Percentiles rank a stretch among this genome's conserved stretches.
Evolutionary conservation across 2,888 invertebrate species (phyloP).

Genomic region (Psylliodes chrysocephalus): DNA sequence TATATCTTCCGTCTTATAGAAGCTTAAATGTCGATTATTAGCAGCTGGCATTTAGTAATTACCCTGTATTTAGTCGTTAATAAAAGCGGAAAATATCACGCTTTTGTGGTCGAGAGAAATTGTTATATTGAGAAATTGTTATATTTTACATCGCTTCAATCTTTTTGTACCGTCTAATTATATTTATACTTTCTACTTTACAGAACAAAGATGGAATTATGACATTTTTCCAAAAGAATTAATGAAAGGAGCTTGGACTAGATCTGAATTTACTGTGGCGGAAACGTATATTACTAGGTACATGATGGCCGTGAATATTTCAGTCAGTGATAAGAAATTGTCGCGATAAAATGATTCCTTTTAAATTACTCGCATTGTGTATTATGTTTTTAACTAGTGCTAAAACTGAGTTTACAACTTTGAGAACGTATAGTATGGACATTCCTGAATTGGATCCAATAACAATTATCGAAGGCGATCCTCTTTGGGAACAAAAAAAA

Average conservation of each 20-base stretch:
- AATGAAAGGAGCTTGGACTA: slow-evolving; percentile 54
- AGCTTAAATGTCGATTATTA: not conserved
- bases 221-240: slow-evolving; percentile 46
- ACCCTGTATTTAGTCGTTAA: slow-evolving; percentile 10
- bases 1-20: too few species aligned
- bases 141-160: slow-evolving; percentile 25
- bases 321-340: slow-evolving; percentile 53
- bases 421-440: slow-evolving; percentile 68
- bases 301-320: slow-evolving; percentile 42
- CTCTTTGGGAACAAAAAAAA: slow-evolving; percentile 46
- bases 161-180: slow-evolving; percentile 35
- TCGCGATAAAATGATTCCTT: slow-evolving; percentile 48
- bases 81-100: slow-evolving; percentile 39
- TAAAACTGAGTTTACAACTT: slow-evolving; percentile 47
- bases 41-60: not conserved
- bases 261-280: slow-evolving; percentile 57
- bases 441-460: slow-evolving; percentile 70
- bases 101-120: slow-evolving; percentile 39
- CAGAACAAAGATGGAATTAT: slow-evolving; percentile 45
- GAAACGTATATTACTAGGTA: slow-evolving; percentile 53
- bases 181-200: slow-evolving; percentile 34
- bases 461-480: slow-evolving; percentile 68
- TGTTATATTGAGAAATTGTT: slow-evolving; percentile 35
- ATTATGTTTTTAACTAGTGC: slow-evolving; percentile 20
- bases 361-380: slow-evolving; percentile 36